phyloP scores from a whole-genome alignment of 2,113 vertebrate species.

The Salvelinus fontinalis region DNA sequence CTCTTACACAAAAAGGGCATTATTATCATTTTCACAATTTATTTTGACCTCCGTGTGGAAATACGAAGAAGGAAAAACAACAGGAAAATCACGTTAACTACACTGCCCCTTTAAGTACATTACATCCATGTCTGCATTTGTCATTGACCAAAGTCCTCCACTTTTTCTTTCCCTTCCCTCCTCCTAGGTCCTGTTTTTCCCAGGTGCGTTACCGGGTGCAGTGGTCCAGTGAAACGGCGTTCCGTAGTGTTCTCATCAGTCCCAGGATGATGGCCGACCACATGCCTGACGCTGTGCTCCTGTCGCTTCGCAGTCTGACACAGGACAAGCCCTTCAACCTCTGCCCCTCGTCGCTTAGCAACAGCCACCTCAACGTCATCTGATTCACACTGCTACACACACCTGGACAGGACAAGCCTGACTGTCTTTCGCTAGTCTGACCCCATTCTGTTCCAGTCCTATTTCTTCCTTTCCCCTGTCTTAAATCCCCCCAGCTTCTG shows the following conservation, averaged over 20 bases:
- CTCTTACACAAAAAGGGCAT: no score
- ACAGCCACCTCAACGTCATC: constrained; percentile 65
- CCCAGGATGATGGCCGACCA: constrained; percentile 93
- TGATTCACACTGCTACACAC: constrained; percentile 45
- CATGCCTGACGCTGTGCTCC: constrained; percentile 86
- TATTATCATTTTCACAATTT: no score
- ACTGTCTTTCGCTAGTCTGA: not conserved
- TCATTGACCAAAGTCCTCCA: not conserved
- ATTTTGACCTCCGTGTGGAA: no score
- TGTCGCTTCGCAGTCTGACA: constrained; percentile 80
- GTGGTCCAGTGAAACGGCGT: constrained; percentile 83
- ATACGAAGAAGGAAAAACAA: no score
- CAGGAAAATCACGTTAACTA: no score
- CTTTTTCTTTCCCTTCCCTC: not conserved
- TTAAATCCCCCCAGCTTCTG: not conserved
- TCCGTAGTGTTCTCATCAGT: constrained; percentile 89
- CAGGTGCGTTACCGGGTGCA: constrained; percentile 76
- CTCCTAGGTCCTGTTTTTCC: constrained; percentile 82
- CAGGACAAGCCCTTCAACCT: constrained; percentile 69
- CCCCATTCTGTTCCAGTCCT: not conserved
- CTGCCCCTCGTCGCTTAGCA: constrained; percentile 71
- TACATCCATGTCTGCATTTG: not conserved
- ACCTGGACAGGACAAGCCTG: not conserved
- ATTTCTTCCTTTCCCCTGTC: not conserved
- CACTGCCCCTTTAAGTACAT: not conserved